phyloP scores from a whole-genome alignment of 2,113 vertebrate genomes.

The Etia nguti region DNA sequence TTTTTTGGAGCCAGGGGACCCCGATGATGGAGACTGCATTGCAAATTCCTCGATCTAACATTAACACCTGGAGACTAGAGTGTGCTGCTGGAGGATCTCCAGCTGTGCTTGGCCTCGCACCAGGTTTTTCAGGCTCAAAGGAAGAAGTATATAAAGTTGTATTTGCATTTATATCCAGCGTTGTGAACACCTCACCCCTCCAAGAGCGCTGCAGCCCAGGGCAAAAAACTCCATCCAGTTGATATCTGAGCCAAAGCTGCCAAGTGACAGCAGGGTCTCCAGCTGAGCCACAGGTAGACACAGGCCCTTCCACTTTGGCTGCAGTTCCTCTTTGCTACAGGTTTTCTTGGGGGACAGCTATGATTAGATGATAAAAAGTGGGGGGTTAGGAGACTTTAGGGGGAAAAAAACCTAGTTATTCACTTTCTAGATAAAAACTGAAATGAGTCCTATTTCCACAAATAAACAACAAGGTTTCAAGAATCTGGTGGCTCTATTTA shows the following conservation, averaged over 20 bases:
- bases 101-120: neutral
- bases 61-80: neutral
- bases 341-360: constrained; percentile 61
- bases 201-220: constrained; percentile 80
- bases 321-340: constrained; percentile 66
- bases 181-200: constrained; percentile 70
- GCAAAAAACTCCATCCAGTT: constrained; percentile 86
- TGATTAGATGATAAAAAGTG: neutral
- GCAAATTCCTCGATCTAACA: neutral
- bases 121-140: neutral
- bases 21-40: neutral
- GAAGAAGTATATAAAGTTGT: neutral
- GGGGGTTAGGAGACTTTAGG: too few species aligned
- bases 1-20: neutral
- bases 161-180: constrained; percentile 8
- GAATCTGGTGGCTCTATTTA: neutral
- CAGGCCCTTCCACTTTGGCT: constrained; percentile 78
- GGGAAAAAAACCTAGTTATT: neutral
- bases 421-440: neutral
- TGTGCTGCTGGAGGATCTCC: neutral
- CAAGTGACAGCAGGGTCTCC: constrained; percentile 71
- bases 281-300: constrained; percentile 79
- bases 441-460: neutral
- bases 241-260: constrained; percentile 57
- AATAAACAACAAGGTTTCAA: neutral